phyloP scores from a whole-genome alignment of 1,140 invertebrate species.

The Heliconius hewitsoni region DNA sequence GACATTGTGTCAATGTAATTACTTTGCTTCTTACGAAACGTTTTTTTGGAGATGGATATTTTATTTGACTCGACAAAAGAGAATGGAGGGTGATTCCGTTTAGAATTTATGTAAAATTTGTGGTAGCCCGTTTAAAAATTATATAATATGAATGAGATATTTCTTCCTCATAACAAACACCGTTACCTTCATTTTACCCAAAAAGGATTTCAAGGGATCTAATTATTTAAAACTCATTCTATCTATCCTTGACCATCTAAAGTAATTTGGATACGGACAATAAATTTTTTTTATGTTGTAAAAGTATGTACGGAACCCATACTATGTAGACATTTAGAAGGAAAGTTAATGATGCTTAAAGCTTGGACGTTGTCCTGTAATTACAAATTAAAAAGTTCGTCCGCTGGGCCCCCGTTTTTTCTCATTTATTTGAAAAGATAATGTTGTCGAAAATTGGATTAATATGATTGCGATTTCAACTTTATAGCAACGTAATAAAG shows the following conservation, averaged over 20 bases:
- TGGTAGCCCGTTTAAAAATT: too few species aligned
- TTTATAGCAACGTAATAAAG: constrained; percentile 44
- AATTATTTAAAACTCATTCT: constrained; percentile 32
- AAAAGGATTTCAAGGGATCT: background rate
- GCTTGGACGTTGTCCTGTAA: constrained; percentile 77
- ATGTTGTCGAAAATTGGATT: constrained; percentile 67
- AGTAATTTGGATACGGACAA: constrained; percentile 49
- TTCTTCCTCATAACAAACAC: background rate
- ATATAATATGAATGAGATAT: too few species aligned
- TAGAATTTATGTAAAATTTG: too few species aligned
- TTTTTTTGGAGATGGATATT: background rate
- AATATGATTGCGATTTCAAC: constrained; percentile 35
- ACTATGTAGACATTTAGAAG: constrained; percentile 62
- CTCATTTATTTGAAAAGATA: constrained; percentile 79
- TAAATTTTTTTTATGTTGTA: constrained; percentile 52
- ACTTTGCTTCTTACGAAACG: background rate
- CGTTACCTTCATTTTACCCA: background rate
- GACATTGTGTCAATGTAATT: constrained; percentile 1
- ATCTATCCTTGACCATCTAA: constrained; percentile 27
- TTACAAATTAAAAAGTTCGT: constrained; percentile 80
- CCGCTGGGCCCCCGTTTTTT: constrained; percentile 74
- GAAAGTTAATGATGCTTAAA: constrained; percentile 80
- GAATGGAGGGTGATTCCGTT: too few species aligned
- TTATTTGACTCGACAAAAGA: background rate
- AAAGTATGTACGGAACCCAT: constrained; percentile 48